Evolutionary conservation across 2,888 invertebrate species (phyloP), one percentile per base, ranked within the genome.

Genomic region (Pegoplata infirma): DNA sequence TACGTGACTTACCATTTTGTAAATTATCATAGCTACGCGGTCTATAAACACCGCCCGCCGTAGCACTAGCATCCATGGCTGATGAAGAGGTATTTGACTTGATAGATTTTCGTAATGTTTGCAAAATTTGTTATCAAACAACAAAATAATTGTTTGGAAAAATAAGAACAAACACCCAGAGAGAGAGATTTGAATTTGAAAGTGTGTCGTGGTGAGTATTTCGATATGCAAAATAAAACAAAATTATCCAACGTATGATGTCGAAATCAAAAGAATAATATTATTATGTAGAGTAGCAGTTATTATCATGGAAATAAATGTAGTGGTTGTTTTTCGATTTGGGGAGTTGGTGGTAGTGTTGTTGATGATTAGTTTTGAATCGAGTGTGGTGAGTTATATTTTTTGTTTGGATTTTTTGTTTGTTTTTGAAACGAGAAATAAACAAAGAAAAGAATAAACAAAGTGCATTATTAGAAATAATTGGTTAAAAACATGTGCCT

Each of bases 1-100:
- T 85, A 81, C 86, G 88, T 83, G 88, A 90, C 90, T 90, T 90
- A 90, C 90, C 90, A 82, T 90, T 90, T 85, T 90, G 89, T 80
- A 90, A 87, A 85, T 89, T 89, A 82, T 90, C 90, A 82, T 90
- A 90, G 84, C 90, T 90, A 83, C 89, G 89, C 84, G 86, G 88
- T 71, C 86, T 84, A 84, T 88, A 86, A 77, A 86, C 84, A 66
- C 88, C 89, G 80, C 82, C 83, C 76, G 82, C 78, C 14, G 80
- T 80, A 40, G 75, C 77, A 79, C 84, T 84, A 79, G 84, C 86
- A 63, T 79, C 79, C 82, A 87, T 74, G 55, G 89, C 86, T 81
- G 89, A 88, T 80, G 88, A 85, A 81, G 88, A 87, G 81, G 88
- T 86, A 84, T 88, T 89, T 74, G 89, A 87, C 89, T 89, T 83